Base-by-base conservation (phyloP, 2,113 vertebrate genomes). In the Lonchura striata region DNA sequence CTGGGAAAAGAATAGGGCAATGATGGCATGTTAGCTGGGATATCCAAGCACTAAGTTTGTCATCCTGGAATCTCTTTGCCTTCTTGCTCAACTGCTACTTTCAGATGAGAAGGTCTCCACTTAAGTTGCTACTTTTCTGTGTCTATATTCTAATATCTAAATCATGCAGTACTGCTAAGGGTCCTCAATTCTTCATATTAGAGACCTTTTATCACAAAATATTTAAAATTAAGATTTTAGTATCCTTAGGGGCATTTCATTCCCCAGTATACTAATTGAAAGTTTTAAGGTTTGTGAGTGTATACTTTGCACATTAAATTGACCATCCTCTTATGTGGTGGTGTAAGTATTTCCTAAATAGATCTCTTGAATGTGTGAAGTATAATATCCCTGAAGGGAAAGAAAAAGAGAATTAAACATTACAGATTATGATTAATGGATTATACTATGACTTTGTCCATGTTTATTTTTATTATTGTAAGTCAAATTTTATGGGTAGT, bases 261-360 rank as follows among this genome's bases (percentile, higher is more conserved):
- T 92, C 82, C 25, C 11, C 35, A 86, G 18, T 71, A 68, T 31
- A 41, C 7, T 86, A 95, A 95, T 23, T 82, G 65, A 85, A 41
- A 96, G 10, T 74, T 84, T 85, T 82, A 33, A 70, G 14, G 5
- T 84, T 94, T 86, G 42, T 79, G 19, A 74, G 5, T 65, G 9
- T 57, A 28, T 75, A 69, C 89, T 94, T 91, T 83, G 59, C 52
- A 54, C 21, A 75, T 71, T 76, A 69, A 94, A 86, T 31, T 59
- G 25, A 83, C 42, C 24, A 65, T 85, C 3, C 9, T 60, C 54
- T 88, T 86, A 83, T 9, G 72, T 15, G 25, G 72, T 15, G 25
- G 3, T 47, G 11, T 68, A 93, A 95, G 69, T 54, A 22, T 90
- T 79, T 91, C 22, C 35, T 88, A 84, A 85, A 96, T 95, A 90